Evolutionary conservation across 2,113 vertebrate genomes (phyloP).

Genomic region (Corapipo altera): DNA sequence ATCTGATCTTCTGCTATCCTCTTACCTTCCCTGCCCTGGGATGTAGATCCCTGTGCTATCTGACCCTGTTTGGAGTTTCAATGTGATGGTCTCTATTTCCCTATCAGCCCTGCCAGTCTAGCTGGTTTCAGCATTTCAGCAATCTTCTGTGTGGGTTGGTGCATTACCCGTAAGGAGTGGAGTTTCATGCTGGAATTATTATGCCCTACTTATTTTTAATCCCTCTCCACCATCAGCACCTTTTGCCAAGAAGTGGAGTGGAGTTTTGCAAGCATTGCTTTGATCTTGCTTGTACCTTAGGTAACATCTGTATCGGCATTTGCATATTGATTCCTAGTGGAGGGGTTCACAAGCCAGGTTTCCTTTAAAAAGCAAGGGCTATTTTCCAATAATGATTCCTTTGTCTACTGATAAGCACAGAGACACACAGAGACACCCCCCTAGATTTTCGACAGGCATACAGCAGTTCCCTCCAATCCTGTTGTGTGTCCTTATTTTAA

Average conservation of each 20-base stretch:
- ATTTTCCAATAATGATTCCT: neutral
- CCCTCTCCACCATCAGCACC: neutral
- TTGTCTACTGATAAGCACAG: neutral
- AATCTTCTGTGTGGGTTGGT: neutral
- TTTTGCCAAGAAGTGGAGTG: neutral
- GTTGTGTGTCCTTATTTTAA: neutral
- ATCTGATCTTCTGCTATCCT: neutral
- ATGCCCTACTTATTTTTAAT: conserved; percentile 43
- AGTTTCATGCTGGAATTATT: conserved; percentile 27
- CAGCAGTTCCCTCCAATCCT: neutral
- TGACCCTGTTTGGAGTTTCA: conserved; percentile 8
- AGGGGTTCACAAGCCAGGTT: neutral
- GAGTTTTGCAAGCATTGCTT: neutral
- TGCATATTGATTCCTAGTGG: neutral
- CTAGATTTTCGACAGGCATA: neutral
- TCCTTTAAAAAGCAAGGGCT: neutral
- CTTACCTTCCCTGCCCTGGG: conserved; percentile 6
- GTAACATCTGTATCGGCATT: neutral
- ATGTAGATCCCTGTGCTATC: neutral
- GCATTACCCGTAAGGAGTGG: neutral
- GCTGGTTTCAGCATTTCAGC: conserved; percentile 38
- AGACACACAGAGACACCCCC: neutral
- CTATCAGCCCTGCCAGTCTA: conserved; percentile 9
- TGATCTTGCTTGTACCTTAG: conserved; percentile 11
- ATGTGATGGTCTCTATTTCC: neutral